Evolutionary conservation across 2,888 invertebrate species (phyloP).

Genomic region (Heterodera filipjevi): DNA sequence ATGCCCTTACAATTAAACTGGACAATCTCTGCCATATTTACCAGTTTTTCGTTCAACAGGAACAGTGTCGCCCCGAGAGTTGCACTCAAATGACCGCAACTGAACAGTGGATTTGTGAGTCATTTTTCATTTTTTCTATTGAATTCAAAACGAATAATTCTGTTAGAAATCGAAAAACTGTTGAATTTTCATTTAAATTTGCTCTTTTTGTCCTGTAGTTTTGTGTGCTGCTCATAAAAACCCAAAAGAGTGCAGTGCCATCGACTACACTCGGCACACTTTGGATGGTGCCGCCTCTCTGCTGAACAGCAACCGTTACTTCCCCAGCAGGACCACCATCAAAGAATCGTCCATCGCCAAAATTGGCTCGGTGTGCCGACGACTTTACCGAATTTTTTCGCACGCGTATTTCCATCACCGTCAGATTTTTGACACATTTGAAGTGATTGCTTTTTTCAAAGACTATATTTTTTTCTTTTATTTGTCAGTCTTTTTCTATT

Average conservation of each 20-base stretch:
- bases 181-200: no score
- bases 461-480: not conserved
- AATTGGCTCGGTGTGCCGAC: constrained; percentile 90
- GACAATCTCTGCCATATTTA: no score
- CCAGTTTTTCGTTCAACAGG: constrained; percentile 64
- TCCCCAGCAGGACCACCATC: constrained; percentile 97
- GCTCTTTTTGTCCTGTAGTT: no score
- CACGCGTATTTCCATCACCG: constrained; percentile 99
- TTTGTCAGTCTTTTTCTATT: not conserved
- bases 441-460: constrained; percentile 69
- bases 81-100: constrained; percentile 99
- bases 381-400: constrained; percentile 98
- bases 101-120: constrained; percentile 87
- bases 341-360: constrained; percentile 98
- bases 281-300: constrained; percentile 97
- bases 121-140: no score
- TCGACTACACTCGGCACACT: constrained; percentile 97
- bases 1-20: no score
- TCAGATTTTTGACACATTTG: constrained; percentile 94
- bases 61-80: constrained; percentile 92
- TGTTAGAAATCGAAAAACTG: no score
- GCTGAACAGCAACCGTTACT: constrained; percentile 98
- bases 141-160: no score
- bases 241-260: constrained; percentile 98
- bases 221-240: constrained; percentile 99